Percentiles rank a stretch among this genome's conserved stretches.
Evolutionary conservation across 2,797 vertebrate genomes (phyloP).

Genomic region (Myotis myotis): DNA sequence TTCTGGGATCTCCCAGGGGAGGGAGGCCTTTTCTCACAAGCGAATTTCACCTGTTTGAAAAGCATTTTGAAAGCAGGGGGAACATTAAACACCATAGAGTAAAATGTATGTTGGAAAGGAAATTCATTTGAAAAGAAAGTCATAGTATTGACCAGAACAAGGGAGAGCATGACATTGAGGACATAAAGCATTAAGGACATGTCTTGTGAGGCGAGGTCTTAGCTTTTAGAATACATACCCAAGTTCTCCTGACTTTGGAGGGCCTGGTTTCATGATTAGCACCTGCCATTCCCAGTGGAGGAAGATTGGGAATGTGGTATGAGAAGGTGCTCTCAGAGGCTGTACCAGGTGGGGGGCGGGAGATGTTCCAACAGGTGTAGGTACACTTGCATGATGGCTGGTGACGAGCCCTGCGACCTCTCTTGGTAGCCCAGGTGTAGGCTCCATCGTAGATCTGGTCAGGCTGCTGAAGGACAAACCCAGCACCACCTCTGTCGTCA

Average conservation of each 20-base stretch:
- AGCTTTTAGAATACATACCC: not conserved
- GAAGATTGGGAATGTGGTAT: fast-evolving
- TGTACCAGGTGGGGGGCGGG: fast-evolving
- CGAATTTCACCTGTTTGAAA: conserved; percentile 10
- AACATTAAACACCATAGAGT: not conserved
- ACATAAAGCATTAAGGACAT: not conserved
- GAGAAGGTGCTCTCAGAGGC: not conserved
- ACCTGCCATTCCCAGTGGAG: not conserved
- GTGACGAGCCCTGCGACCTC: too few relatives aligned
- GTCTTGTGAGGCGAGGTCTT: not conserved
- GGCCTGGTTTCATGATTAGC: not conserved
- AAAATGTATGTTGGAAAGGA: conserved; percentile 8
- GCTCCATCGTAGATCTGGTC: not conserved
- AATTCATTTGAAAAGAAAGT: not conserved
- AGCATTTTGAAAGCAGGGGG: not conserved
- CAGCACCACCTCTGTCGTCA: not conserved
- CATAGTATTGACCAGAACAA: not conserved
- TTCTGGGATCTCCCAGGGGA: not conserved
- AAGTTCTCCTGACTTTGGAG: not conserved
- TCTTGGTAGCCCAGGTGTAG: not conserved
- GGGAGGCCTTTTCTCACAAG: not conserved
- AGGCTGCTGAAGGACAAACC: not conserved
- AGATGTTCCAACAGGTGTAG: not conserved
- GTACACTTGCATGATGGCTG: fast-evolving
- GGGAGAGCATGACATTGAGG: not conserved